phyloP scores from a whole-genome alignment of 64 coral and sea anemone species.

The Montipora sp. region DNA sequence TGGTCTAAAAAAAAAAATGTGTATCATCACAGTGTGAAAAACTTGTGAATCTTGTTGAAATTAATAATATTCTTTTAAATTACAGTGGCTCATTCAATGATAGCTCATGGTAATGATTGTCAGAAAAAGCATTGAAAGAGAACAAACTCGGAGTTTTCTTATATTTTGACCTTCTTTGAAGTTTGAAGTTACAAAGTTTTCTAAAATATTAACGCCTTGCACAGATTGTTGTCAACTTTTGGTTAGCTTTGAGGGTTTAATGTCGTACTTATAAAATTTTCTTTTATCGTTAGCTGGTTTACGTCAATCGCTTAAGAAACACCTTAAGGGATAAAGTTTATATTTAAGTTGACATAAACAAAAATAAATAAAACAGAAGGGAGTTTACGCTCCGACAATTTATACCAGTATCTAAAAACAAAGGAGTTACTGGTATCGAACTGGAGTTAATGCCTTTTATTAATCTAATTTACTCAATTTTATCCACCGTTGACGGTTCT shows the following conservation, averaged over 20 bases:
- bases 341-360: background rate
- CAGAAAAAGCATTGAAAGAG: too few relatives aligned
- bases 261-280: background rate
- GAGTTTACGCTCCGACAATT: too few relatives aligned
- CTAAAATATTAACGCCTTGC: background rate
- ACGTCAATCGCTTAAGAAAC: background rate
- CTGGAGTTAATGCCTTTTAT: conserved; percentile 2
- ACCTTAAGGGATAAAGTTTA: background rate
- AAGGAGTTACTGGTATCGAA: background rate
- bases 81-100: too few relatives aligned
- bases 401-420: too few relatives aligned
- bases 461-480: conserved; percentile 10
- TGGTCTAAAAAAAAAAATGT: too few relatives aligned
- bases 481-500: background rate
- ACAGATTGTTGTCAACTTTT: background rate
- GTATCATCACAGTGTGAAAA: too few relatives aligned
- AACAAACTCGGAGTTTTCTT: background rate
- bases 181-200: background rate
- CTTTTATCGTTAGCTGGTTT: background rate
- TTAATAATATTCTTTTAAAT: too few relatives aligned
- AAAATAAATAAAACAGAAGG: background rate
- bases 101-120: too few relatives aligned
- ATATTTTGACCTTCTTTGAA: background rate
- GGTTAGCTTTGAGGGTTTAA: background rate
- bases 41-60: too few relatives aligned